phyloP scores from a whole-genome alignment of 2,888 invertebrate genomes.

The Tillus elongatus region DNA sequence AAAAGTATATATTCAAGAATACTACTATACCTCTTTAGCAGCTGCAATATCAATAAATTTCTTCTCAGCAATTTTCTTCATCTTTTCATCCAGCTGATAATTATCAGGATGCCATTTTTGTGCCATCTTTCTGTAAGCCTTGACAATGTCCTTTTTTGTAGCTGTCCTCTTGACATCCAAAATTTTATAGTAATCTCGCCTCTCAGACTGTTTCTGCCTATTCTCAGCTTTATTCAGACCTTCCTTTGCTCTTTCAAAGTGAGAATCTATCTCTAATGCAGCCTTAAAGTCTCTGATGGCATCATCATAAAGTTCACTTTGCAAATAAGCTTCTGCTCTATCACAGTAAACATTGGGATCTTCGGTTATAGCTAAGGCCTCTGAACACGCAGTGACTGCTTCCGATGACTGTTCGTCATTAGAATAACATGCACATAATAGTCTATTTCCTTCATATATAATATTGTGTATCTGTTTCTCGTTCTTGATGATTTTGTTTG shows the following conservation, averaged over 20 bases:
- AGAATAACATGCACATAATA: constrained; percentile 71
- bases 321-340: constrained; percentile 83
- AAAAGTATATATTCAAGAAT: no score
- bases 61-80: constrained; percentile 91
- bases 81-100: constrained; percentile 67
- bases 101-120: constrained; percentile 99
- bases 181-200: constrained; percentile 96
- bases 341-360: constrained; percentile 78
- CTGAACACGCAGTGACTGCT: constrained; percentile 68
- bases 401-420: constrained; percentile 62
- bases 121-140: constrained; percentile 93
- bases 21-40: constrained; percentile 83
- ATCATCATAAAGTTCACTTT: constrained; percentile 84
- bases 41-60: constrained; percentile 98
- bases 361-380: constrained; percentile 65
- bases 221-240: constrained; percentile 83
- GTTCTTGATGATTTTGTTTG: constrained; percentile 54
- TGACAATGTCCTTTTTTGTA: constrained; percentile 83
- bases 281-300: constrained; percentile 81
- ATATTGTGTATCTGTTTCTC: constrained; percentile 66
- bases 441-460: constrained; percentile 62
- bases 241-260: constrained; percentile 74
- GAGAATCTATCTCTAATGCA: constrained; percentile 75
- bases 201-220: constrained; percentile 84
- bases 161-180: constrained; percentile 85